A percentile compares a stretch with the other conserved stretches of the same genome.
phyloP scores from a whole-genome alignment of 2,888 invertebrate species.

The Hybos culiciformis region DNA sequence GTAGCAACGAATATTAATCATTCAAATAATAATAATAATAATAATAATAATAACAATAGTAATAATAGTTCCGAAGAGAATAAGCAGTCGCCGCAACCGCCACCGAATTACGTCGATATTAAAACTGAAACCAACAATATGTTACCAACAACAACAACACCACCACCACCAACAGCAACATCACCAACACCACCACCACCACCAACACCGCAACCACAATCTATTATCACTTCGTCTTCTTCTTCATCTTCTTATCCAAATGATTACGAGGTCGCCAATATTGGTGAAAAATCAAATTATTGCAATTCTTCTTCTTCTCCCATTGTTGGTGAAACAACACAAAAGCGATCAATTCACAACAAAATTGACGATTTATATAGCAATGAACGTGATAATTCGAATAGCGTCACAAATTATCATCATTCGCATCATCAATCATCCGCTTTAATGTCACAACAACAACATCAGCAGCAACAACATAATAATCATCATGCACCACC shows the following conservation, averaged over 20 bases:
- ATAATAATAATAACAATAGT: not conserved
- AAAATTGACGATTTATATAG: not conserved
- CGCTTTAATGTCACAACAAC: slow-evolving; percentile 2
- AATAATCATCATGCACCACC: not conserved
- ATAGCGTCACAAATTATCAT: slow-evolving; percentile 5
- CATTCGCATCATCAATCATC: slow-evolving; percentile 2
- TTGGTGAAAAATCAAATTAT: slow-evolving; percentile 14
- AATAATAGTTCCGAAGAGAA: slow-evolving; percentile 3
- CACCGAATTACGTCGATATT: too few relatives aligned
- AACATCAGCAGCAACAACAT: not conserved
- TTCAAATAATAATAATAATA: not conserved
- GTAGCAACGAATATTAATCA: not conserved
- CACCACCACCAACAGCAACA: slow-evolving; percentile 17
- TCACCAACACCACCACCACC: slow-evolving; percentile 14
- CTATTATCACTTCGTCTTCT: too few relatives aligned
- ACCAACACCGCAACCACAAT: too few relatives aligned
- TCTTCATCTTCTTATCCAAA: too few relatives aligned
- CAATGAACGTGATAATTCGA: not conserved
- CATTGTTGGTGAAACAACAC: not conserved
- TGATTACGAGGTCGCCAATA: too few relatives aligned
- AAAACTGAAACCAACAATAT: not conserved
- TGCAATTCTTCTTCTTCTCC: not conserved
- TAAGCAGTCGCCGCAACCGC: too few relatives aligned
- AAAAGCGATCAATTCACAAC: not conserved
- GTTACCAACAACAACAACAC: not conserved